Conservation (phyloP, 2,888 invertebrate genomes). For the Baccha elongata region DNA sequence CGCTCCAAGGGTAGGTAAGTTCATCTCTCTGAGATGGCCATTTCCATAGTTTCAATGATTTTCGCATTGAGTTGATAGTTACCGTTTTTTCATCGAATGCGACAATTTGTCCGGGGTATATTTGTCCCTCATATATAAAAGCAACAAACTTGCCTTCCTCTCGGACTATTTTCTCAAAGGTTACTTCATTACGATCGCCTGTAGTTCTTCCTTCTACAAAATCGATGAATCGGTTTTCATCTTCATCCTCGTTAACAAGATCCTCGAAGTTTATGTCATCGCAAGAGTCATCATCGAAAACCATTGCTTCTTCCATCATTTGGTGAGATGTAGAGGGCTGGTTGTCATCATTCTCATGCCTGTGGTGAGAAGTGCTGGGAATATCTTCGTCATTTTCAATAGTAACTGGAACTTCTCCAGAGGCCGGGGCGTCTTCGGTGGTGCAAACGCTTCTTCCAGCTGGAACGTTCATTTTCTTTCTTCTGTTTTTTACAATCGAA, state of each 20-base stretch:
- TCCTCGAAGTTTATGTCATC: constrained; percentile 27
- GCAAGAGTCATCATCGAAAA: constrained; percentile 20
- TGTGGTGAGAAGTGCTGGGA: constrained; percentile 10
- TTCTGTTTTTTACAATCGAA: constrained; percentile 1
- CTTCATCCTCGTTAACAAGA: constrained; percentile 7
- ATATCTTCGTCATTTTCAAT: background rate
- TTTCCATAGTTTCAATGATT: background rate
- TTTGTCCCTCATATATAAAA: background rate
- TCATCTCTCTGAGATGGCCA: background rate
- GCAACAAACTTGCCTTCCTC: background rate
- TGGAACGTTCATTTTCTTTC: constrained; percentile 18
- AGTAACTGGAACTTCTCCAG: background rate
- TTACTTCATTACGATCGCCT: background rate
- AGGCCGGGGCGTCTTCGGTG: background rate
- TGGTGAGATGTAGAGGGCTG: too few relatives aligned
- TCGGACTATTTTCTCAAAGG: background rate
- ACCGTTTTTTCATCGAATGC: too few relatives aligned
- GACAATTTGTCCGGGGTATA: background rate
- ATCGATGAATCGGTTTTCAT: background rate
- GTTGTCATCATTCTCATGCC: background rate
- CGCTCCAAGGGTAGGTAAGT: too few relatives aligned
- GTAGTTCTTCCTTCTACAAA: background rate
- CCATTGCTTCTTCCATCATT: too few relatives aligned
- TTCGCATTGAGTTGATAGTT: background rate
- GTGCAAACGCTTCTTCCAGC: constrained; percentile 28